Conservation (phyloP, 2,888 invertebrate genomes). For the Stenodema calcarata region DNA sequence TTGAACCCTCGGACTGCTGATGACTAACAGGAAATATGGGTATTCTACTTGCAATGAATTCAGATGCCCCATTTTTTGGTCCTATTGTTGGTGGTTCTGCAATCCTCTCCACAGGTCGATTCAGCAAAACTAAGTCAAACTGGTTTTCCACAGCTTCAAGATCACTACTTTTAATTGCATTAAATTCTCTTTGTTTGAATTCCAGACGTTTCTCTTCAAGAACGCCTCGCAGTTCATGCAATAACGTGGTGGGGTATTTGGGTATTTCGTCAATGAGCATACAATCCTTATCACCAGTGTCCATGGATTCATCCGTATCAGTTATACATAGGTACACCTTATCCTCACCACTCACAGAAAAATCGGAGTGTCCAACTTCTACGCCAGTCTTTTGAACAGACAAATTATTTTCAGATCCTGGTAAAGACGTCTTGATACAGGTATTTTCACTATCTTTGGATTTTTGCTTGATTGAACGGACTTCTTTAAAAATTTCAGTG, state of each 20-base stretch:
- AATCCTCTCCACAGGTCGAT: neutral
- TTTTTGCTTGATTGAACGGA: neutral
- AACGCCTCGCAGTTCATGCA: neutral
- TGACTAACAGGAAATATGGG: neutral
- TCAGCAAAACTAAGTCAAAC: neutral
- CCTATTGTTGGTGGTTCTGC: neutral
- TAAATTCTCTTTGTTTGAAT: neutral
- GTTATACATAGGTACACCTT: neutral
- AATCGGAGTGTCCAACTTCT: neutral
- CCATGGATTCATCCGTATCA: neutral
- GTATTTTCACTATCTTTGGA: neutral
- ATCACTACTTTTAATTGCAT: slow-evolving; percentile 5
- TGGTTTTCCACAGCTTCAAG: neutral
- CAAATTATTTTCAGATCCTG: neutral
- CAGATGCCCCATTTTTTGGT: neutral
- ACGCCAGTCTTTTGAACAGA: neutral
- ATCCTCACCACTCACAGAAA: neutral
- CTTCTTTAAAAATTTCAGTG: neutral
- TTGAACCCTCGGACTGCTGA: neutral
- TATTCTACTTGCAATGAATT: neutral
- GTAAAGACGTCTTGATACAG: neutral
- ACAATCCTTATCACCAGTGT: neutral
- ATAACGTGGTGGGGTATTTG: neutral
- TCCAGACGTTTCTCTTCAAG: slow-evolving; percentile 8
- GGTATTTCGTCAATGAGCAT: neutral